Evolutionary conservation across 2,113 vertebrate species (phyloP).

Genomic region (Bufo gargarizans): DNA sequence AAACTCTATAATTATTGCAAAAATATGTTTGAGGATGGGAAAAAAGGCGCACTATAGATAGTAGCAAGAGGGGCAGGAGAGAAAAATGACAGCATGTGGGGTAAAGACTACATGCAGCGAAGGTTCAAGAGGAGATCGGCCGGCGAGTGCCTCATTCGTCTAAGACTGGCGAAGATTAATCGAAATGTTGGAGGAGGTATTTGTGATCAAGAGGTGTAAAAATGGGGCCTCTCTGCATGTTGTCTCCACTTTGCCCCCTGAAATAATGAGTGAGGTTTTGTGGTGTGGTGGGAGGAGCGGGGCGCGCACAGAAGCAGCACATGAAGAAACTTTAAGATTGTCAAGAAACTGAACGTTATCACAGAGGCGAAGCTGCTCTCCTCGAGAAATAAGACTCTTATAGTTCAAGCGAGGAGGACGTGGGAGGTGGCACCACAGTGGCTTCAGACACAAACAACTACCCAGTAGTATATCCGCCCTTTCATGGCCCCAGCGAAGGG

Average conservation of each 20-base stretch:
- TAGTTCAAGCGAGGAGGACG: neutral
- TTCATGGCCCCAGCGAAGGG: neutral
- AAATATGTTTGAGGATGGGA: neutral
- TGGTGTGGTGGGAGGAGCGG: conserved; percentile 45
- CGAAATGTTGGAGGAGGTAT: conserved; percentile 40
- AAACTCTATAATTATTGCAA: neutral
- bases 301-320: conserved; percentile 21
- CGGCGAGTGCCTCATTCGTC: conserved; percentile 16
- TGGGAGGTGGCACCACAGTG: neutral
- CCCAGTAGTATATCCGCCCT: neutral
- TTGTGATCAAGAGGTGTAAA: conserved; percentile 39
- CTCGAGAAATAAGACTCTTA: neutral
- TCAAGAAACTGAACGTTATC: conserved; percentile 51
- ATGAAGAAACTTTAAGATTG: conserved; percentile 35
- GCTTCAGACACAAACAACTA: neutral
- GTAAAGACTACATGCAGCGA: conserved; percentile 27
- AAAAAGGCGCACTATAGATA: neutral
- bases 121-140: conserved; percentile 35
- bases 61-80: conserved; percentile 36
- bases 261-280: conserved; percentile 47
- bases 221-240: conserved; percentile 42
- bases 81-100: conserved; percentile 22
- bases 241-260: conserved; percentile 36
- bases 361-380: neutral
- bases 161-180: conserved; percentile 36